A percentile compares a stretch with the other conserved stretches of the same genome.
Conservation (phyloP, 2,113 vertebrate species). For the Sula dactylatra region DNA sequence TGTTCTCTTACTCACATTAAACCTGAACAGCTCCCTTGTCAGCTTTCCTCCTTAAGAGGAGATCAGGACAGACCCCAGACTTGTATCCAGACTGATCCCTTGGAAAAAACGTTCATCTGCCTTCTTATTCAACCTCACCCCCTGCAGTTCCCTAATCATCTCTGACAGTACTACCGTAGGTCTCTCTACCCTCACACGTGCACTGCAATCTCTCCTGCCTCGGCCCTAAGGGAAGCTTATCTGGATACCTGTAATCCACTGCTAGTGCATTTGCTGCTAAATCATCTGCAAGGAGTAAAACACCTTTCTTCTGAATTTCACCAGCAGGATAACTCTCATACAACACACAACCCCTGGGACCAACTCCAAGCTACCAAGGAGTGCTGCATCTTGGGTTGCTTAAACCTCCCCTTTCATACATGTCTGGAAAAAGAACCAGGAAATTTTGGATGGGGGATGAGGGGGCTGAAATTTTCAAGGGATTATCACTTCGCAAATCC, state of each 20-base stretch:
- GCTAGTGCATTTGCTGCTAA: not conserved
- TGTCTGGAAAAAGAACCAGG: not conserved
- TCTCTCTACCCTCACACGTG: not conserved
- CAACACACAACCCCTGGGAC: not conserved
- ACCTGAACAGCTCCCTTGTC: not conserved
- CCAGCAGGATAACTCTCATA: not conserved
- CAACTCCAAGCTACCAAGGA: not conserved
- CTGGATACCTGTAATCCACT: not conserved
- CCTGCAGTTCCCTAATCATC: not conserved
- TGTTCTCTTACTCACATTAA: not conserved
- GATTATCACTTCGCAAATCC: constrained; percentile 14
- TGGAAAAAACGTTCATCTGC: not conserved
- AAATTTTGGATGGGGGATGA: not conserved
- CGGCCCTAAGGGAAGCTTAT: not conserved
- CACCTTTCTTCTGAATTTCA: not conserved
- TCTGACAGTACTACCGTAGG: not conserved
- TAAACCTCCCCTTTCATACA: not conserved
- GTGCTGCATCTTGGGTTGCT: not conserved
- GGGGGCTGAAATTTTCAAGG: not conserved
- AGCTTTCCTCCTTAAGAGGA: not conserved
- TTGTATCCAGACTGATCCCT: not conserved
- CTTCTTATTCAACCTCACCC: not conserved
- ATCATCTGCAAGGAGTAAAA: not conserved
- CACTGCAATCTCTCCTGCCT: not conserved
- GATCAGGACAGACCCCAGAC: not conserved